Conservation (phyloP, 1,140 invertebrate genomes). For the Apis laboriosa region DNA sequence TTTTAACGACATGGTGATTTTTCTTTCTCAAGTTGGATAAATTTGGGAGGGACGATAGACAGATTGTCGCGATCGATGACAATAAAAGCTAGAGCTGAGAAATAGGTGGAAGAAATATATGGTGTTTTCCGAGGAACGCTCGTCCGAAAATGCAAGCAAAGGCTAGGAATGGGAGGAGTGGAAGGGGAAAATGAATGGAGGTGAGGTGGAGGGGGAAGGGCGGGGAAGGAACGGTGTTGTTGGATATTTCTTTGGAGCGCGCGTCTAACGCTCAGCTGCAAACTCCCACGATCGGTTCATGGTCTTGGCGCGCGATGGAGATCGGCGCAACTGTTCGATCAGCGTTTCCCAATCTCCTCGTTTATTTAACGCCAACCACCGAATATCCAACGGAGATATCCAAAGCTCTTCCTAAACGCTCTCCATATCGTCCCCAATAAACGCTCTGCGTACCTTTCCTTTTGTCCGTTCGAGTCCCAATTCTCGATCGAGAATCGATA, state of each 20-base stretch:
- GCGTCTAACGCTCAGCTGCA: conserved; percentile 61
- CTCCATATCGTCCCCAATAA: too few species aligned
- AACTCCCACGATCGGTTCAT: conserved; percentile 77
- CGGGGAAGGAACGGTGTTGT: conserved; percentile 6
- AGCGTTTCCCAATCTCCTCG: conserved; percentile 52
- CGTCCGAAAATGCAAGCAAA: conserved; percentile 43
- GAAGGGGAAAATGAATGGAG: conserved; percentile 36
- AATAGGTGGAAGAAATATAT: too few species aligned
- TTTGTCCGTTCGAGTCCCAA: too few species aligned
- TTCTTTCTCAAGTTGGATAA: too few species aligned
- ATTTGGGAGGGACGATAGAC: too few species aligned
- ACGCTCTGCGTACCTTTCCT: too few species aligned
- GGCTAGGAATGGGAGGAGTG: background rate
- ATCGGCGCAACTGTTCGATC: conserved; percentile 50
- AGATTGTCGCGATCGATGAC: too few species aligned
- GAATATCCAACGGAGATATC: too few species aligned
- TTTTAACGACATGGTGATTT: too few species aligned
- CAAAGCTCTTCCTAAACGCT: too few species aligned
- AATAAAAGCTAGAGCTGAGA: too few species aligned
- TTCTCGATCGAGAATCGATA: too few species aligned
- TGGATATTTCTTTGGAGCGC: conserved; percentile 64
- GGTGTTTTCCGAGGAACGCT: background rate
- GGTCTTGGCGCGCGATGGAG: conserved; percentile 67
- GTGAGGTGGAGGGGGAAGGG: background rate
- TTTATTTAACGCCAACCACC: background rate